Conservation (phyloP, 2,797 vertebrate species). For the Oreonectes daqikongensis region DNA sequence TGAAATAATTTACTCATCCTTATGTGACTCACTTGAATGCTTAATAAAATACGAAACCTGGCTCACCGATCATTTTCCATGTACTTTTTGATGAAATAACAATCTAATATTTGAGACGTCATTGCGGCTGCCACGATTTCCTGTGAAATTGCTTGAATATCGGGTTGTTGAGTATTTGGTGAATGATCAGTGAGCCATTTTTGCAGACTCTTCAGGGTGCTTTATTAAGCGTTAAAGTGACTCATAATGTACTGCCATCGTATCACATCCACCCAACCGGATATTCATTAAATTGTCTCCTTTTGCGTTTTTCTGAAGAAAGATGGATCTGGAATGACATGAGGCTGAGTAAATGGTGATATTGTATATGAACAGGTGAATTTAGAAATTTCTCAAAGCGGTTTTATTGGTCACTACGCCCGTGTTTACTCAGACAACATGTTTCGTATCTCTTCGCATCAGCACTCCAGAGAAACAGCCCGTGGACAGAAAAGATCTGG, state of each 20-base stretch:
- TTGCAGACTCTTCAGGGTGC: background rate
- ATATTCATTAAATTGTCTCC: background rate
- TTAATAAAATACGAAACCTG: too few species aligned
- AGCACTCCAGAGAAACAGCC: slow-evolving; percentile 3
- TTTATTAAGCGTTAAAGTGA: background rate
- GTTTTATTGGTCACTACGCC: background rate
- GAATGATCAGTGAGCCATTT: background rate
- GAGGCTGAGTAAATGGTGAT: background rate
- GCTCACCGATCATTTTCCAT: too few species aligned
- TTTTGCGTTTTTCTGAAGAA: background rate
- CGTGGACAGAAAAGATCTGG: slow-evolving; percentile 19
- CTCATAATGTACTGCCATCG: background rate
- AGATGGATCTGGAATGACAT: background rate
- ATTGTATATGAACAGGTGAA: background rate
- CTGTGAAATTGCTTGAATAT: background rate
- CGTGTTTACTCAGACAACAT: background rate
- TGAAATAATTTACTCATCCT: too few species aligned
- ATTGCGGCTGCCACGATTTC: too few species aligned
- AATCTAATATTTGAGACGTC: too few species aligned
- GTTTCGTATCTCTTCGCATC: slow-evolving; percentile 2
- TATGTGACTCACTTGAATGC: too few species aligned
- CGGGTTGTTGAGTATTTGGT: background rate
- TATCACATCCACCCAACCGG: background rate
- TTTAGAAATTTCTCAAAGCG: background rate
- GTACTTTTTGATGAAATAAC: too few species aligned